A percentile compares a stretch with the other conserved stretches of the same genome.
These are phyloP conservation scores for Rhamnusium bicolor DNA, from an alignment of 2,888 invertebrate species.

Conservation along the genomic window DNA sequence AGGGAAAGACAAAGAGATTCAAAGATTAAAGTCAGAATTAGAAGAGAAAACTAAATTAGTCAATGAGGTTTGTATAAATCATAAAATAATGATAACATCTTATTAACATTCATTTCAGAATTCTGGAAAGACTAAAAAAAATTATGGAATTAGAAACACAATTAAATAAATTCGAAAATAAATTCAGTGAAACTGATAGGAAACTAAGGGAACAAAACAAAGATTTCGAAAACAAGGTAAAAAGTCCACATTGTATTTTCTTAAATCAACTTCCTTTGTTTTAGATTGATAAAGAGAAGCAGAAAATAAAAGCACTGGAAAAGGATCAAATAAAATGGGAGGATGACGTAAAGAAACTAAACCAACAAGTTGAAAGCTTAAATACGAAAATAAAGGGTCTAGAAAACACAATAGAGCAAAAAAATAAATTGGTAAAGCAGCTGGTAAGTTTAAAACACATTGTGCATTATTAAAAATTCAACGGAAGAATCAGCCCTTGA, in stretches of 20 bases:
- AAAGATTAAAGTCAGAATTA: constrained; percentile 77
- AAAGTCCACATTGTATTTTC: constrained; percentile 36
- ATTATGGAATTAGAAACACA: constrained; percentile 79
- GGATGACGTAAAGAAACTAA: constrained; percentile 72
- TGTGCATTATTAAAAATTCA: too few species aligned
- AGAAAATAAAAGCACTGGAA: constrained; percentile 63
- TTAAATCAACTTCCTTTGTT: constrained; percentile 46
- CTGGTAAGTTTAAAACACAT: constrained; percentile 71
- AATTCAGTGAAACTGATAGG: constrained; percentile 76
- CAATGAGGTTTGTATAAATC: constrained; percentile 72
- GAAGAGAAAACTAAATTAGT: constrained; percentile 74
- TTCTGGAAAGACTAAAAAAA: constrained; percentile 77
- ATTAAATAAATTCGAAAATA: constrained; percentile 80
- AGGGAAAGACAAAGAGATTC: constrained; percentile 77
- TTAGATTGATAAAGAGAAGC: constrained; percentile 66
- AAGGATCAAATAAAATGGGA: constrained; percentile 73
- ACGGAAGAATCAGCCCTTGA: too few species aligned
- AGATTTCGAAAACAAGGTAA: constrained; percentile 77
- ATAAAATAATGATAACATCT: constrained; percentile 14
- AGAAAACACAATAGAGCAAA: constrained; percentile 75
- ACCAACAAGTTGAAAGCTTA: constrained; percentile 73
- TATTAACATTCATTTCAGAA: constrained; percentile 70
- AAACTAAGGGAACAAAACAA: constrained; percentile 75
- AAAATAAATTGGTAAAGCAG: constrained; percentile 77
- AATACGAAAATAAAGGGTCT: constrained; percentile 76